A percentile compares a stretch with the other conserved stretches of the same genome.
Conservation (phyloP, 2,113 vertebrate genomes). For the Lepus europaeus region DNA sequence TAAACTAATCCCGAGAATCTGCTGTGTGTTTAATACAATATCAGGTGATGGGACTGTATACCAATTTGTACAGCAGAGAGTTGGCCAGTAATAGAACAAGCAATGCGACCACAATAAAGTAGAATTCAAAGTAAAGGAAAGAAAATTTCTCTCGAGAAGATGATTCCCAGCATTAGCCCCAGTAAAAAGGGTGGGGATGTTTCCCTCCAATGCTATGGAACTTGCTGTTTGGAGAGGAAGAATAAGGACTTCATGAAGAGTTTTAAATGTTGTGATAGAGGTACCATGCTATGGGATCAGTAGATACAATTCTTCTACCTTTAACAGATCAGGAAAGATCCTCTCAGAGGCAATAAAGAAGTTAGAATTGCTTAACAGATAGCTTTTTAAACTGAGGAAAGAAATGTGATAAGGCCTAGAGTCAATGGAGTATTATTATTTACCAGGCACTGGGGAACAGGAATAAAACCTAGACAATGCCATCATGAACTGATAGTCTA, state of each 20-base stretch:
- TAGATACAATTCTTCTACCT: not conserved
- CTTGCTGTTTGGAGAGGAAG: constrained; percentile 22
- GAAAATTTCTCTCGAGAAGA: constrained; percentile 21
- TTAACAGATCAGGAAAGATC: not conserved
- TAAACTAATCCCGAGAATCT: constrained; percentile 11
- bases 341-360: constrained; percentile 52
- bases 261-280: constrained; percentile 24
- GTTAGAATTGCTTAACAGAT: not conserved
- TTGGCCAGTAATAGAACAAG: not conserved
- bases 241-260: constrained; percentile 22
- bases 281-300: not conserved
- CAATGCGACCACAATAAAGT: not conserved
- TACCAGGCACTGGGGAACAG: not conserved
- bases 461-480: not conserved
- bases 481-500: constrained; percentile 23
- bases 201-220: not conserved
- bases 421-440: not conserved
- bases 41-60: not conserved
- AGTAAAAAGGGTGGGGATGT: not conserved
- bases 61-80: constrained; percentile 51
- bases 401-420: not conserved
- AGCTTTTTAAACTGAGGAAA: constrained; percentile 38
- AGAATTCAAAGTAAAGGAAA: constrained; percentile 46
- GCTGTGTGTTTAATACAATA: not conserved
- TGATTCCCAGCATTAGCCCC: not conserved